A percentile compares a stretch with the other conserved stretches of the same genome.
Evolutionary conservation across 2,888 invertebrate species (phyloP).

Genomic region (Sepiola atlantica): DNA sequence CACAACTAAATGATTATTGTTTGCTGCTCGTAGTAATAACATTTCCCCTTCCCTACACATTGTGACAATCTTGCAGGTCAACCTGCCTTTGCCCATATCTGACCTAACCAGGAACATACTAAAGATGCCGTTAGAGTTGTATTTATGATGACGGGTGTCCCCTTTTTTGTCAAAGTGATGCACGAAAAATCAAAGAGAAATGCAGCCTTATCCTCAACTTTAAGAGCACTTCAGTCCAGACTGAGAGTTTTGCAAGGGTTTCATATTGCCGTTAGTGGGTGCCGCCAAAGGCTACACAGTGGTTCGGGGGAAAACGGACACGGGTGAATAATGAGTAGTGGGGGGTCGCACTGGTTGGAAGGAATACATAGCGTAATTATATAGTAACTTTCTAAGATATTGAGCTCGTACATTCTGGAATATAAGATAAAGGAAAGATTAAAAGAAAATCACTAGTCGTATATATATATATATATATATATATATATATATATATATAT

Average conservation of each 20-base stretch:
- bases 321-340: no score
- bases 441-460: background rate
- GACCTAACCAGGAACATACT: background rate
- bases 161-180: background rate
- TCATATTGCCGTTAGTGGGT: background rate
- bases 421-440: no score
- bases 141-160: background rate
- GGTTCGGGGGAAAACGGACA: background rate
- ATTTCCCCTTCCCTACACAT: background rate
- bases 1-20: background rate
- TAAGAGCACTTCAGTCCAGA: background rate
- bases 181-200: background rate
- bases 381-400: no score
- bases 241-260: slow-evolving; percentile 22
- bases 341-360: background rate
- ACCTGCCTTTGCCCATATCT: background rate
- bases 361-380: no score
- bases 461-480: background rate
- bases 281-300: background rate
- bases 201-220: background rate
- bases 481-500: background rate
- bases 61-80: background rate
- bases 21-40: background rate
- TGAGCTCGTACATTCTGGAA: no score
- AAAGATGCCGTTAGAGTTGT: background rate